Evolutionary conservation across 2,113 vertebrate species (phyloP).

Genomic region (Oceanites oceanicus): DNA sequence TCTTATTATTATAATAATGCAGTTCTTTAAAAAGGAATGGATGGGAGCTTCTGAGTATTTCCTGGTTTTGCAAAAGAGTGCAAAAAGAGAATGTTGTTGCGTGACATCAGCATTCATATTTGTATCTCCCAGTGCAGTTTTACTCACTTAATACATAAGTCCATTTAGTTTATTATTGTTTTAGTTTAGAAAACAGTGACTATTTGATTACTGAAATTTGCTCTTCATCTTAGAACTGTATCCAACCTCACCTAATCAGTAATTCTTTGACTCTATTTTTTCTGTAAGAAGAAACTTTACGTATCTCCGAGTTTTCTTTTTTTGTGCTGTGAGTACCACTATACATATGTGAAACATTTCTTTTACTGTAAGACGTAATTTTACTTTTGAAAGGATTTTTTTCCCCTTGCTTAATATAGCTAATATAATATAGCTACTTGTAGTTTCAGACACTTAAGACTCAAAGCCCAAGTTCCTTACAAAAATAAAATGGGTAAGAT

Average conservation of each 20-base stretch:
- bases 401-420: not conserved
- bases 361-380: not conserved
- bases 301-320: not conserved
- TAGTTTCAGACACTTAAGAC: not conserved
- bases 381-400: not conserved
- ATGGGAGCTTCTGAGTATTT: not conserved
- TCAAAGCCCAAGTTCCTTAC: not conserved
- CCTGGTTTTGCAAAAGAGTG: not conserved
- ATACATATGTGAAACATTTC: not conserved
- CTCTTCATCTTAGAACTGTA: not conserved
- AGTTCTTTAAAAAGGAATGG: not conserved
- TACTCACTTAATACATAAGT: not conserved
- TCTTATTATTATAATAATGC: not conserved
- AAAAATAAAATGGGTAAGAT: not conserved
- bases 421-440: too few relatives aligned
- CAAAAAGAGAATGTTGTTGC: not conserved
- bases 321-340: not conserved
- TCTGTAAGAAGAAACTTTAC: not conserved
- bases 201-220: not conserved
- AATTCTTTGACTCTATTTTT: not conserved
- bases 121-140: not conserved
- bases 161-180: not conserved
- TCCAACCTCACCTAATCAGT: not conserved
- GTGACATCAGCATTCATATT: not conserved
- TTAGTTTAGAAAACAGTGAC: not conserved